Conservation (phyloP, 2,797 vertebrate genomes). For the Garrulus glandarius region DNA sequence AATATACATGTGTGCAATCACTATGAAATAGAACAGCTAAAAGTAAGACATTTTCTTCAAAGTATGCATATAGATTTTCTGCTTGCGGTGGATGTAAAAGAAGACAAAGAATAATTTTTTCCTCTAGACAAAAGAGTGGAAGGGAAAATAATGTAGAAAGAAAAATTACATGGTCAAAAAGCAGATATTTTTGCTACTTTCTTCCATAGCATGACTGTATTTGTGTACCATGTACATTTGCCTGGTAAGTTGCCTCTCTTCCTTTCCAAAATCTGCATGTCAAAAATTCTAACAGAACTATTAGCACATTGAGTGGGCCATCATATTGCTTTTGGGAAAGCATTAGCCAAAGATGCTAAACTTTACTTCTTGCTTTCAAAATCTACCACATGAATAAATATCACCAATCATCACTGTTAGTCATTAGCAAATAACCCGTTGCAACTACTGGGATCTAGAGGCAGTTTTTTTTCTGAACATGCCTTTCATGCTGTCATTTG, state of each 20-base stretch:
- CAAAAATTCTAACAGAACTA: neutral
- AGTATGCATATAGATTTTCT: neutral
- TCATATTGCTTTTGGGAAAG: conserved; percentile 11
- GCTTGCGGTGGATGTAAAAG: neutral
- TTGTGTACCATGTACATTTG: neutral
- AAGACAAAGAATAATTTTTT: neutral
- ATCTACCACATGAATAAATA: conserved; percentile 35
- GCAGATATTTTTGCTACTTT: neutral
- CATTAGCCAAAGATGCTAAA: conserved; percentile 6
- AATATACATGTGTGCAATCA: neutral
- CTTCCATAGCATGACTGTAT: neutral
- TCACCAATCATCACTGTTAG: conserved; percentile 33
- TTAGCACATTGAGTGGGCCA: neutral
- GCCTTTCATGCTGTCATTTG: conserved; percentile 3
- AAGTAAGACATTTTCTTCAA: neutral
- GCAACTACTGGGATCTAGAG: conserved; percentile 3
- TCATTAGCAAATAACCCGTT: conserved; percentile 42
- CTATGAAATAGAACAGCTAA: neutral
- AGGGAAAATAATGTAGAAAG: neutral
- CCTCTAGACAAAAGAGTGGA: neutral
- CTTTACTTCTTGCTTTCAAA: conserved; percentile 32
- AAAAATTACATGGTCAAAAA: neutral
- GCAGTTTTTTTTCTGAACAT: neutral
- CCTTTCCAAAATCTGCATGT: neutral
- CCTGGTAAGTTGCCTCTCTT: neutral